phyloP scores from a whole-genome alignment of 2,113 vertebrate species.

The Beaufortia kweichowensis region DNA sequence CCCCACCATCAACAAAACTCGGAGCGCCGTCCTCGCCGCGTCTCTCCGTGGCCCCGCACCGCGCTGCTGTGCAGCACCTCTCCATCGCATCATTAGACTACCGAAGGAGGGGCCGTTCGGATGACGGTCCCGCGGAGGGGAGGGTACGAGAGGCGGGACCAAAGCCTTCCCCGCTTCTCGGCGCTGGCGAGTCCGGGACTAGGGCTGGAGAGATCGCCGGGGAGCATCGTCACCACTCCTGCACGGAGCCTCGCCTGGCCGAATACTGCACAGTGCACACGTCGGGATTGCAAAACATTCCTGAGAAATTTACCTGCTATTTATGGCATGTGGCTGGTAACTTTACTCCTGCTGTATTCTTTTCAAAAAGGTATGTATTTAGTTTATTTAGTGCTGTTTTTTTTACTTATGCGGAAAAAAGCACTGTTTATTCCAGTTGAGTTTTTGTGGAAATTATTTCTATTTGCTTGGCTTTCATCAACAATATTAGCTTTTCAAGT shows the following conservation, averaged over 20 bases:
- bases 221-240: conserved; percentile 75
- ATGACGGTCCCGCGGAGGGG: conserved; percentile 81
- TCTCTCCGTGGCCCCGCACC: conserved; percentile 40
- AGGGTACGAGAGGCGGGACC: conserved; percentile 84
- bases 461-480: background rate
- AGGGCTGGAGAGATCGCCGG: conserved; percentile 79
- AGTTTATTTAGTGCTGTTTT: background rate
- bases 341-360: conserved; percentile 98
- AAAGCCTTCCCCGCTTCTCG: conserved; percentile 73
- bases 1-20: conserved; percentile 40
- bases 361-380: conserved; percentile 86
- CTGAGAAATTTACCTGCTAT: conserved; percentile 88
- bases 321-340: conserved; percentile 99
- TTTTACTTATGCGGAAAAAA: background rate
- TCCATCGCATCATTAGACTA: conserved; percentile 70
- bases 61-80: conserved; percentile 60
- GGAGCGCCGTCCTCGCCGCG: conserved; percentile 17
- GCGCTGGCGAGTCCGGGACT: conserved; percentile 76
- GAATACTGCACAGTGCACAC: conserved; percentile 80
- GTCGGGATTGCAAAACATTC: conserved; percentile 87
- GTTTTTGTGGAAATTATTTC: background rate
- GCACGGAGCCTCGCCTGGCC: conserved; percentile 78
- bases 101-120: conserved; percentile 71
- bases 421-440: background rate
- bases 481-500: background rate